phyloP scores from a whole-genome alignment of 2,113 vertebrate species.

The Trichechus manatus region DNA sequence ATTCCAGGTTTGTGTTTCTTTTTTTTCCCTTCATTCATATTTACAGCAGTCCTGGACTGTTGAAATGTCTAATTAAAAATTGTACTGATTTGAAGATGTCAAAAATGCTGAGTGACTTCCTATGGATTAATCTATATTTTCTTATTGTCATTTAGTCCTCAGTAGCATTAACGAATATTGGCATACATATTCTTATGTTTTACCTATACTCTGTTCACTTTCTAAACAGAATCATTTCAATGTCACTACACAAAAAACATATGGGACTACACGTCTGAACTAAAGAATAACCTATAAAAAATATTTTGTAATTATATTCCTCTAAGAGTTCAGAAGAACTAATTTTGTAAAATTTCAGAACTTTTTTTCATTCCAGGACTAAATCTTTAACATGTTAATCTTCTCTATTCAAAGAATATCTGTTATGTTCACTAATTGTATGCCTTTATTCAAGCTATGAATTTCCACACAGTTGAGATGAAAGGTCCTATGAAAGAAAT shows the following conservation, averaged over 20 bases:
- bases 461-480: conserved; percentile 54
- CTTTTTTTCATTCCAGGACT: not conserved
- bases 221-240: conserved; percentile 40
- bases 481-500: conserved; percentile 56
- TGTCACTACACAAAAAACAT: not conserved
- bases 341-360: conserved; percentile 53
- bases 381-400: conserved; percentile 39
- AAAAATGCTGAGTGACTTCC: not conserved
- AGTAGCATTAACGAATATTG: not conserved
- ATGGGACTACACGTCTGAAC: not conserved
- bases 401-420: conserved; percentile 43
- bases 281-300: conserved; percentile 38
- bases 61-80: conserved; percentile 32
- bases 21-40: not conserved
- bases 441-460: conserved; percentile 47
- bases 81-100: not conserved
- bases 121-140: not conserved
- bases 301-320: conserved; percentile 54
- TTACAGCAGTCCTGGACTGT: not conserved
- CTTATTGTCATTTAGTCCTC: not conserved
- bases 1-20: not conserved
- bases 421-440: conserved; percentile 32
- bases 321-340: conserved; percentile 39
- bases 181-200: not conserved
- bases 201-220: conserved; percentile 11